Percentiles rank a stretch among this genome's conserved stretches.
Evolutionary conservation across 1,140 invertebrate genomes (phyloP).

Genomic region (Aplysia californica): DNA sequence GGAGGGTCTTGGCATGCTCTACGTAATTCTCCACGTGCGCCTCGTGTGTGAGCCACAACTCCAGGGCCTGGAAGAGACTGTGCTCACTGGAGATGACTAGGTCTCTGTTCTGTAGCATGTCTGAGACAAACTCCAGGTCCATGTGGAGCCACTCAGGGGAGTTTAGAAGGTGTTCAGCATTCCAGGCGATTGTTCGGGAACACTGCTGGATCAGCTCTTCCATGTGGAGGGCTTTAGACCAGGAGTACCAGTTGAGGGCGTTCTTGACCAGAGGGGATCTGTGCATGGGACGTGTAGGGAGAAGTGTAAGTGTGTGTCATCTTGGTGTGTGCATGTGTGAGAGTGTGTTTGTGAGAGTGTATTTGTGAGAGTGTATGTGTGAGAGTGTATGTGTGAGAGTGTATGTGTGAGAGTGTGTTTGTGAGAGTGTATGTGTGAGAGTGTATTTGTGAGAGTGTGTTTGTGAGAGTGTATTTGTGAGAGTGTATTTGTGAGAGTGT

Average conservation of each 20-base stretch:
- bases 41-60: constrained; percentile 56
- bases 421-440: no score
- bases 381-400: no score
- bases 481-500: no score
- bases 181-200: constrained; percentile 66
- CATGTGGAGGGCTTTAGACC: constrained; percentile 64
- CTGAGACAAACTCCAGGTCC: constrained; percentile 64
- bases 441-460: no score
- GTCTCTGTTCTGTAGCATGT: constrained; percentile 58
- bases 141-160: constrained; percentile 61
- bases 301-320: no score
- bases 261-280: constrained; percentile 60
- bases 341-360: no score
- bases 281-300: no score
- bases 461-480: no score
- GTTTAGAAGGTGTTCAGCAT: constrained; percentile 58
- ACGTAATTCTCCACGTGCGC: constrained; percentile 34
- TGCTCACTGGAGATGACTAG: constrained; percentile 62
- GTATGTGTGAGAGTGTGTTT: no score
- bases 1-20: constrained; percentile 50
- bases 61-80: constrained; percentile 47
- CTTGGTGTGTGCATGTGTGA: no score
- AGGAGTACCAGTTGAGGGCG: constrained; percentile 65
- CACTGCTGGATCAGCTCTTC: constrained; percentile 57
- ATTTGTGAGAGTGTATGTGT: no score